Conservation (phyloP, 2,888 invertebrate species). For the Psylliodes chrysocephalus region DNA sequence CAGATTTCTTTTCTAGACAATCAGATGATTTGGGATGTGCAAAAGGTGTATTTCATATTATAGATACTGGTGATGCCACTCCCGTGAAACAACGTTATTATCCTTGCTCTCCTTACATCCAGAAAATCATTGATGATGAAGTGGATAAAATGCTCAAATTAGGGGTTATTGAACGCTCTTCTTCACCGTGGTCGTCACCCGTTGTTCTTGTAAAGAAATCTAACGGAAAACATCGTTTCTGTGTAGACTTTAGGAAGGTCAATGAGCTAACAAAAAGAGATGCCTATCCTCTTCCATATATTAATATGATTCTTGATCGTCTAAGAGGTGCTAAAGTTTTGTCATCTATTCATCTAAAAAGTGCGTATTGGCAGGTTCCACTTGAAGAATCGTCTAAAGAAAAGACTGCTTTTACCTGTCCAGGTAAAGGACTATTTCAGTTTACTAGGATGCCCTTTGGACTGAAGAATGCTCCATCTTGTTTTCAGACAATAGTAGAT, state of each 20-base stretch:
- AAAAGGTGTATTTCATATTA: conserved; percentile 14
- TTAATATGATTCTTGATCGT: background rate
- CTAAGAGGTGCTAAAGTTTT: background rate
- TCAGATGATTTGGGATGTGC: conserved; percentile 22
- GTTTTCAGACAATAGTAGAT: background rate
- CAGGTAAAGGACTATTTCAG: conserved; percentile 32
- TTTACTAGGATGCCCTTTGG: too few relatives aligned
- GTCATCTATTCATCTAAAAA: background rate
- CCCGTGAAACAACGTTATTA: conserved; percentile 31
- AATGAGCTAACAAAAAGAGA: conserved; percentile 52
- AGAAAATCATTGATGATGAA: conserved; percentile 30
- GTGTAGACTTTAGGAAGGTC: conserved; percentile 51
- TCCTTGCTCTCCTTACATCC: conserved; percentile 26
- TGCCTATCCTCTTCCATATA: conserved; percentile 51
- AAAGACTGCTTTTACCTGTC: conserved; percentile 29
- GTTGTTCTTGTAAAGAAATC: conserved; percentile 52
- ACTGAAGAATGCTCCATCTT: too few relatives aligned
- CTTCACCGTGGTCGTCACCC: conserved; percentile 52
- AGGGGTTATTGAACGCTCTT: conserved; percentile 24
- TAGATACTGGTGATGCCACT: conserved; percentile 18
- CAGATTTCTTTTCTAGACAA: conserved; percentile 6
- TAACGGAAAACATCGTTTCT: conserved; percentile 39
- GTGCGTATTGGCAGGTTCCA: background rate
- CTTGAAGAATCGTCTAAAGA: background rate
- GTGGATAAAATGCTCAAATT: conserved; percentile 42